Evolutionary conservation across 2,113 vertebrate species (phyloP).

Genomic region (Corapipo altera): DNA sequence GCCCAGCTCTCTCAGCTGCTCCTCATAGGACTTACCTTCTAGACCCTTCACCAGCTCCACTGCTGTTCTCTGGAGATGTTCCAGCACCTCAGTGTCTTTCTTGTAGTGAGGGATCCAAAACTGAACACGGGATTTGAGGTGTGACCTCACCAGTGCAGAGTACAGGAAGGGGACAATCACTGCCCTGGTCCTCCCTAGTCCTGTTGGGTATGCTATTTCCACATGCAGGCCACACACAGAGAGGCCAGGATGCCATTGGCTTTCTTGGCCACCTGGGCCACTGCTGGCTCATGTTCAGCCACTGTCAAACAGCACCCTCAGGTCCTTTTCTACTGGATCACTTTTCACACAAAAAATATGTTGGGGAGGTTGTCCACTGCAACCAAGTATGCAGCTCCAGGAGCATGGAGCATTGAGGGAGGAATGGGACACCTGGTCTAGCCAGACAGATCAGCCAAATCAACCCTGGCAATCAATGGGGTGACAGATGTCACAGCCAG

Average conservation of each 20-base stretch:
- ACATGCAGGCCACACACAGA: background rate
- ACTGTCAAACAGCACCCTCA: accelerated
- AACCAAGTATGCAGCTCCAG: background rate
- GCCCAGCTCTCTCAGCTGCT: background rate
- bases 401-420: background rate
- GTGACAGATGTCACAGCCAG: background rate
- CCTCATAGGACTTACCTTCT: background rate
- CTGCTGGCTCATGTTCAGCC: background rate
- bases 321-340: background rate
- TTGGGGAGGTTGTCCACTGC: background rate
- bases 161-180: background rate
- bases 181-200: too few species aligned
- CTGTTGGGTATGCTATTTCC: background rate
- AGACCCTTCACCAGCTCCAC: background rate
- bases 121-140: background rate
- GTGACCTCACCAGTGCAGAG: background rate
- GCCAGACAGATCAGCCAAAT: background rate
- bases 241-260: background rate
- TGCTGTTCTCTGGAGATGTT: background rate
- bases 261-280: background rate
- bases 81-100: background rate
- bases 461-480: background rate
- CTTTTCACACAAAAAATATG: background rate
- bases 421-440: background rate
- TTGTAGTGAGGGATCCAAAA: background rate